phyloP scores from a whole-genome alignment of 2,888 invertebrate genomes.

The Rhingia campestris region DNA sequence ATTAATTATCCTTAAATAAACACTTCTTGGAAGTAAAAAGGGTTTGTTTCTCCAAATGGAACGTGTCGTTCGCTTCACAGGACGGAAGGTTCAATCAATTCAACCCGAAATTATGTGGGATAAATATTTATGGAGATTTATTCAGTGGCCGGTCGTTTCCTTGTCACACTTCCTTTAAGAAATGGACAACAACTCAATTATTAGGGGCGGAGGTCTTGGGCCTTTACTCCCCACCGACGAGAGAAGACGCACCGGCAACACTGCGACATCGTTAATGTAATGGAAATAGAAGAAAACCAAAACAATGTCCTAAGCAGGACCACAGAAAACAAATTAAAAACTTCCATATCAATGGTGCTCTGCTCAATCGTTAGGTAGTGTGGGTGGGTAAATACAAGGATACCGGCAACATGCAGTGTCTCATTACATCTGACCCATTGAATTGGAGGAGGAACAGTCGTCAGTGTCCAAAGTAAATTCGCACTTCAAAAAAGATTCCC shows the following conservation, averaged over 20 bases:
- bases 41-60: slow-evolving; percentile 19
- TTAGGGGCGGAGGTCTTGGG: slow-evolving; percentile 36
- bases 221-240: slow-evolving; percentile 49
- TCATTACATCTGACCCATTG: slow-evolving; percentile 53
- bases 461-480: slow-evolving; percentile 47
- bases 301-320: slow-evolving; percentile 5
- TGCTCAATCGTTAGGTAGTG: slow-evolving; percentile 50
- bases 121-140: slow-evolving; percentile 66
- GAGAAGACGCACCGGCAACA: neutral
- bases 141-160: slow-evolving; percentile 25
- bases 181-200: slow-evolving; percentile 68
- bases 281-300: slow-evolving; percentile 17
- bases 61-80: slow-evolving; percentile 9
- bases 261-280: slow-evolving; percentile 56
- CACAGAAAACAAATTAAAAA: slow-evolving; percentile 67
- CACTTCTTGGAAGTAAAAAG: slow-evolving; percentile 51
- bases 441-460: slow-evolving; percentile 8
- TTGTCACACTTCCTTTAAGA: slow-evolving; percentile 15
- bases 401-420: neutral
- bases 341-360: slow-evolving; percentile 55
- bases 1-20: slow-evolving; percentile 74
- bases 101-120: slow-evolving; percentile 43
- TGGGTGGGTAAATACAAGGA: neutral
- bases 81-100: slow-evolving; percentile 60
- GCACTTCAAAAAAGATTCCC: slow-evolving; percentile 64